These are phyloP conservation scores for Vannuccia rotundouncinata DNA, from an alignment of 2,888 invertebrate species.

Conservation along the genomic window DNA sequence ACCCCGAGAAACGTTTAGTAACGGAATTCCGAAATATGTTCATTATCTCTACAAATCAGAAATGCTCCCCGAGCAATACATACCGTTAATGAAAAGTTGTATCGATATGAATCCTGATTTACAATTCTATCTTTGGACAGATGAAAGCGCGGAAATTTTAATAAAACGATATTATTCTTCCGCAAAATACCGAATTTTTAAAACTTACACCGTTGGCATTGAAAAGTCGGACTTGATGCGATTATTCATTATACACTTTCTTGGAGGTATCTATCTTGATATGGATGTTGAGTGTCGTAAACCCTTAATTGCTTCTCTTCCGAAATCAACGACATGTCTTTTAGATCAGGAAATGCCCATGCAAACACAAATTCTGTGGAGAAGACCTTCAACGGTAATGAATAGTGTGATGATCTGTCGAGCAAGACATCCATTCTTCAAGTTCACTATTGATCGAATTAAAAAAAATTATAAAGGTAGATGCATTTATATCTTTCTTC, in stretches of 20 bases:
- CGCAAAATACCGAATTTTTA: not conserved
- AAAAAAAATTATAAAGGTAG: no score
- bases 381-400: slow-evolving; percentile 8
- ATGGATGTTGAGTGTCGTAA: slow-evolving; percentile 27
- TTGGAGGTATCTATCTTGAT: slow-evolving; percentile 31
- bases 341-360: not conserved
- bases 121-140: not conserved
- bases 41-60: slow-evolving; percentile 3
- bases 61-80: not conserved
- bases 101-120: not conserved
- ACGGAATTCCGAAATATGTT: not conserved
- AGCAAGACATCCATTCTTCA: slow-evolving; percentile 27
- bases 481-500: no score
- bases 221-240: slow-evolving; percentile 13
- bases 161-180: not conserved
- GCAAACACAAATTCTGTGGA: slow-evolving; percentile 29
- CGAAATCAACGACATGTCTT: not conserved
- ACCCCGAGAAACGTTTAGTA: no score
- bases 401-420: slow-evolving; percentile 18
- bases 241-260: slow-evolving; percentile 18
- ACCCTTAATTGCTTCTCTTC: not conserved
- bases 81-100: not conserved
- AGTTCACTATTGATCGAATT: slow-evolving; percentile 18
- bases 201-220: not conserved
- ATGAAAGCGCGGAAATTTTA: not conserved